Evolutionary conservation across 2,888 invertebrate genomes (phyloP).

Genomic region (Sinotaia quadrata): DNA sequence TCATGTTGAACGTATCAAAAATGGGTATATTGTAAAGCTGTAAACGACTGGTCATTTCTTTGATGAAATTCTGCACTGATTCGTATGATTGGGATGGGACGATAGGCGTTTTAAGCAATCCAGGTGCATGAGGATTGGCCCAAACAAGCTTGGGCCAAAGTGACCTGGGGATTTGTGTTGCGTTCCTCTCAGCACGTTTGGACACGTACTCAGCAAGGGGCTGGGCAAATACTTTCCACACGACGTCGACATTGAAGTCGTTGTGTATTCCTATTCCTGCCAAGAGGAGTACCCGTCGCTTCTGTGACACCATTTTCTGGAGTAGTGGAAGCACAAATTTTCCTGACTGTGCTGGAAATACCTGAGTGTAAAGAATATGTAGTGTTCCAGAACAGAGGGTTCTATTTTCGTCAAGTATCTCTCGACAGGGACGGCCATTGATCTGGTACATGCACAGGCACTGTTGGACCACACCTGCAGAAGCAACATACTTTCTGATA

Average conservation of each 20-base stretch:
- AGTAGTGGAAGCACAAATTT: conserved; percentile 2
- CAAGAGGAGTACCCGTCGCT: conserved; percentile 1
- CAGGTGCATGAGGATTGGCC: conserved; percentile 13
- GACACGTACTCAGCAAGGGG: conserved; percentile 4
- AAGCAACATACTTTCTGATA: too few relatives aligned
- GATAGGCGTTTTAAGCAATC: conserved; percentile 12
- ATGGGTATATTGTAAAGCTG: conserved; percentile 9
- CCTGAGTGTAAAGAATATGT: not conserved
- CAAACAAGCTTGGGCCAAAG: conserved; percentile 19
- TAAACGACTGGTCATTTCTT: not conserved
- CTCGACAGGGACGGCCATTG: conserved; percentile 15
- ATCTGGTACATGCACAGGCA: conserved; percentile 26
- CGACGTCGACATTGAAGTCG: conserved; percentile 1
- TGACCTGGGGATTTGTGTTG: not conserved
- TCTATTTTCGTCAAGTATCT: conserved; percentile 8
- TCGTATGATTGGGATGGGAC: conserved; percentile 14
- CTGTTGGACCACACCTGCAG: not conserved
- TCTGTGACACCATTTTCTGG: not conserved
- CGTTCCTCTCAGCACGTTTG: too few relatives aligned
- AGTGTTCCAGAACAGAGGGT: conserved; percentile 9
- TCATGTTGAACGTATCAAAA: conserved; percentile 25
- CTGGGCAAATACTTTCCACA: not conserved
- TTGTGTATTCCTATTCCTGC: conserved; percentile 19
- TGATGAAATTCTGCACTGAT: conserved; percentile 7
- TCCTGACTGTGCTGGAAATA: not conserved